phyloP scores from a whole-genome alignment of 2,888 invertebrate genomes.

The Drosophila helvetica region DNA sequence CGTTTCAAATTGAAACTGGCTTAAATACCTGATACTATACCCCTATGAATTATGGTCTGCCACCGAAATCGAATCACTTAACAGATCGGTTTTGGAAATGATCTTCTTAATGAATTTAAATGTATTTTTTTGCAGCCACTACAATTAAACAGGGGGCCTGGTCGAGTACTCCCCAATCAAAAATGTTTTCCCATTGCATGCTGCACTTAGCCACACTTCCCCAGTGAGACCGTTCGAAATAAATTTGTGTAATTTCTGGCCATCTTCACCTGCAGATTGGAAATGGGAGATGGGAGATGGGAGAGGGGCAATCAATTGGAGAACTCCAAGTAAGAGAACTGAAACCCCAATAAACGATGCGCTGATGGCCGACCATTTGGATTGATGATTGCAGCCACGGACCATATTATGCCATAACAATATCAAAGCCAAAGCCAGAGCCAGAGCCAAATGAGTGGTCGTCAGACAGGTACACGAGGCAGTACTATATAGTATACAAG shows the following conservation, averaged over 20 bases:
- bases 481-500: background rate
- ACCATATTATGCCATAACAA: constrained; percentile 70
- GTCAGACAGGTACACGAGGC: constrained; percentile 1
- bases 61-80: too few relatives aligned
- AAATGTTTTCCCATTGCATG: background rate
- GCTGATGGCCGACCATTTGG: constrained; percentile 46
- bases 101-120: background rate
- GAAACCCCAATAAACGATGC: constrained; percentile 44
- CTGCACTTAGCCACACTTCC: background rate
- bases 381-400: constrained; percentile 39
- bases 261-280: background rate
- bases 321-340: constrained; percentile 19
- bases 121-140: background rate
- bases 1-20: too few relatives aligned
- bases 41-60: too few relatives aligned
- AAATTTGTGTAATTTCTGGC: background rate
- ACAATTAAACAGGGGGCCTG: background rate
- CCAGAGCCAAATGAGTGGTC: constrained; percentile 61
- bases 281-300: background rate
- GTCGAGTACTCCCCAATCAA: background rate
- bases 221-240: background rate
- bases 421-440: constrained; percentile 61
- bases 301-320: constrained; percentile 36
- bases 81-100: background rate
- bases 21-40: too few relatives aligned